phyloP scores from a whole-genome alignment of 2,888 invertebrate species.

The Doris montereyensis region DNA sequence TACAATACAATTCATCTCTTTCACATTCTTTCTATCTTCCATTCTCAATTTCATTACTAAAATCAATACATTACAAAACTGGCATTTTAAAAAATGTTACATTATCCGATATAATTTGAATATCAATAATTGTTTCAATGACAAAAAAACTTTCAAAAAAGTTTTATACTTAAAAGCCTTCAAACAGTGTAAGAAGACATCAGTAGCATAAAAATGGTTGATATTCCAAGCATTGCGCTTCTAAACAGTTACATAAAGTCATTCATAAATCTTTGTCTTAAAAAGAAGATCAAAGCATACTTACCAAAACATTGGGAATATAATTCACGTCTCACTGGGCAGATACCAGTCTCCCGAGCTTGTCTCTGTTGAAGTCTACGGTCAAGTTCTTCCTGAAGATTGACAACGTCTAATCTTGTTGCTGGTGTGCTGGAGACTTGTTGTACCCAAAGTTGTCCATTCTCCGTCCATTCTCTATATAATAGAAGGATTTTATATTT shows the following conservation, averaged over 20 bases:
- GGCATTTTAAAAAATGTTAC: no score
- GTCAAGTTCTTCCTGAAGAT: conserved; percentile 95
- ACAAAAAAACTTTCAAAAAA: no score
- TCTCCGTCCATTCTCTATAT: conserved; percentile 90
- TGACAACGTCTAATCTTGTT: conserved; percentile 94
- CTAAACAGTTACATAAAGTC: background rate
- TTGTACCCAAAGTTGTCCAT: conserved; percentile 83
- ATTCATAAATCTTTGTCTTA: background rate
- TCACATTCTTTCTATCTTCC: no score
- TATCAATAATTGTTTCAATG: no score
- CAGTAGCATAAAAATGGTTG: background rate
- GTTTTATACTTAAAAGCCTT: no score
- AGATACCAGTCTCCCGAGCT: conserved; percentile 96
- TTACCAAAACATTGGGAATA: conserved; percentile 94
- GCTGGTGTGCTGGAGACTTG: conserved; percentile 96
- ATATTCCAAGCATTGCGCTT: background rate
- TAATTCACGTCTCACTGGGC: conserved; percentile 91
- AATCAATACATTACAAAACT: no score
- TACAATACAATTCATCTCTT: no score
- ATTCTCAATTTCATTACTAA: no score
- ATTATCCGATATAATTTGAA: no score
- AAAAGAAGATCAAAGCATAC: background rate
- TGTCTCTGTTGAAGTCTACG: conserved; percentile 90
- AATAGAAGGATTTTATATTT: background rate
- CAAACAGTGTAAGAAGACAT: background rate